Percentiles rank a stretch among this genome's conserved stretches.
Evolutionary conservation across 2,113 vertebrate species (phyloP).

Genomic region (Uropsilus gracilis): DNA sequence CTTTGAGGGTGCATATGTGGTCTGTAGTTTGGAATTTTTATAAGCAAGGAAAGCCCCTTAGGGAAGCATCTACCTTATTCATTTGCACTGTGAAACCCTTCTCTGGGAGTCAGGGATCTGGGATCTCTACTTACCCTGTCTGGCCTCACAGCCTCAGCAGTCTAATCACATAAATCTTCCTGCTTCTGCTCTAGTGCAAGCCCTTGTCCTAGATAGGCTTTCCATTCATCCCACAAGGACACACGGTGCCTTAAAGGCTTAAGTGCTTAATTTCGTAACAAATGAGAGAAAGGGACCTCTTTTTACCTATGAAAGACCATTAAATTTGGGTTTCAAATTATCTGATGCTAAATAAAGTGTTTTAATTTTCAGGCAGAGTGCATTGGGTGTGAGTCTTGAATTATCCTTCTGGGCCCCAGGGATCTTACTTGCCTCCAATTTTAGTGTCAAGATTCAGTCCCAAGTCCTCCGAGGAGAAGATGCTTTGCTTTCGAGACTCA

Average conservation of each 20-base stretch:
- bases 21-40: neutral
- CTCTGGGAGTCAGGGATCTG: neutral
- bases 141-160: neutral
- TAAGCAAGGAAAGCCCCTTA: neutral
- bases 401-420: neutral
- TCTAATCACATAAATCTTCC: neutral
- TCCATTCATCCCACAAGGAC: neutral
- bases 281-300: neutral
- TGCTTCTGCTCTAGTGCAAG: neutral
- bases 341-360: conserved; percentile 13
- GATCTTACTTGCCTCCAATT: neutral
- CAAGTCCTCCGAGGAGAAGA: neutral
- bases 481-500: neutral
- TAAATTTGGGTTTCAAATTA: neutral
- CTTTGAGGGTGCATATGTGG: neutral
- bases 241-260: neutral
- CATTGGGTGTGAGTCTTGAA: neutral
- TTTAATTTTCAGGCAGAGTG: conserved; percentile 26
- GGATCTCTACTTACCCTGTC: accelerated
- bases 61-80: neutral
- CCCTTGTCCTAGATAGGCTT: neutral
- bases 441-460: neutral
- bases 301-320: conserved; percentile 2
- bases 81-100: neutral
- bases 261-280: neutral